phyloP scores from a whole-genome alignment of 1,140 invertebrate genomes.

The Cataglyphis hispanica region DNA sequence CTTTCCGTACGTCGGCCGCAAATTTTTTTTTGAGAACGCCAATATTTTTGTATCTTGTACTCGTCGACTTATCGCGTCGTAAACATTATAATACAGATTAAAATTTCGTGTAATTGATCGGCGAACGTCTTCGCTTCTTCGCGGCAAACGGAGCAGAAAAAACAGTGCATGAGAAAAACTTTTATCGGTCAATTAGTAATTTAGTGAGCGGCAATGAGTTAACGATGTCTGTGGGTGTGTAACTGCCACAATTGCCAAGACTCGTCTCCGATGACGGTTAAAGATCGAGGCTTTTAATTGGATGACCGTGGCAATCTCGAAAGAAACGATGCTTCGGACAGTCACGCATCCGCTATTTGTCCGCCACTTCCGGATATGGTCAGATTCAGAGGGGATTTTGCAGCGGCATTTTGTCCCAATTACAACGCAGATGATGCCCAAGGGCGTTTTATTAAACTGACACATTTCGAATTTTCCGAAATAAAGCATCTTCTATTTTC shows the following conservation, averaged over 20 bases:
- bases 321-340: conserved; percentile 52
- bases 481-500: background rate
- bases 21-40: conserved; percentile 3
- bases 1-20: background rate
- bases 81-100: background rate
- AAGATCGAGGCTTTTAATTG: conserved; percentile 58
- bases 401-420: conserved; percentile 35
- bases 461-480: background rate
- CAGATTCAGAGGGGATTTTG: conserved; percentile 2
- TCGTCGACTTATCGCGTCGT: background rate
- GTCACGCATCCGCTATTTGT: conserved; percentile 73
- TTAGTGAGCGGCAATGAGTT: conserved; percentile 61
- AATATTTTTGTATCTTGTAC: background rate
- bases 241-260: conserved; percentile 75
- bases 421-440: background rate
- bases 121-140: background rate
- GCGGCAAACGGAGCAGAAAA: conserved; percentile 29
- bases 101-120: background rate
- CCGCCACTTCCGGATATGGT: conserved; percentile 65
- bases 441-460: background rate
- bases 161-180: background rate
- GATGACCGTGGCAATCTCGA: conserved; percentile 40
- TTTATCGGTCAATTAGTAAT: conserved; percentile 57
- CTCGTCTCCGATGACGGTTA: conserved; percentile 64
- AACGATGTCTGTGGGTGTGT: conserved; percentile 71